Evolutionary conservation across 2,888 invertebrate species (phyloP).

Genomic region (Napeogenes sylphis): DNA sequence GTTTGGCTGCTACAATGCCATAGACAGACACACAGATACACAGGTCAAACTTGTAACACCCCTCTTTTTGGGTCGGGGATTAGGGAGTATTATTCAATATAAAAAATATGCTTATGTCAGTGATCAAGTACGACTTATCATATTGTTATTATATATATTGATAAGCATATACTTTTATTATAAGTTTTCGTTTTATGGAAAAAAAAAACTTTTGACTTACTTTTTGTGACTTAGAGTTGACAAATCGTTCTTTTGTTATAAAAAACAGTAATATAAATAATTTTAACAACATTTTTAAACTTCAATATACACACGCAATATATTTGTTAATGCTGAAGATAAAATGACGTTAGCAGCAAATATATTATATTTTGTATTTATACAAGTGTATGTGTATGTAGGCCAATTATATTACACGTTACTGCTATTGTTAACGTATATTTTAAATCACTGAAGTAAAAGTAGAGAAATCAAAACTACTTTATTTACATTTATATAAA

Average conservation of each 20-base stretch:
- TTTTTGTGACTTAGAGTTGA: slow-evolving; percentile 33
- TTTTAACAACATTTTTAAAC: slow-evolving; percentile 33
- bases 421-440: slow-evolving; percentile 14
- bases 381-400: slow-evolving; percentile 23
- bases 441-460: slow-evolving; percentile 9
- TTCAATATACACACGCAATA: not conserved
- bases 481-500: too few relatives aligned
- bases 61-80: too few relatives aligned
- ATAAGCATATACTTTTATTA: too few relatives aligned
- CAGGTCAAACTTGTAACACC: too few relatives aligned
- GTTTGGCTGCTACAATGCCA: too few relatives aligned
- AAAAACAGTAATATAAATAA: slow-evolving; percentile 32
- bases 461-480: slow-evolving; percentile 8
- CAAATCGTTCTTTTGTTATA: slow-evolving; percentile 16
- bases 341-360: slow-evolving; percentile 3
- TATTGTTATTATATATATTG: too few relatives aligned
- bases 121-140: too few relatives aligned
- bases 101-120: too few relatives aligned
- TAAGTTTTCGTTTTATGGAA: too few relatives aligned
- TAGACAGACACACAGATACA: too few relatives aligned
- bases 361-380: slow-evolving; percentile 20
- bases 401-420: slow-evolving; percentile 16
- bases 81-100: too few relatives aligned
- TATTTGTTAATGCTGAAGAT: not conserved
- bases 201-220: slow-evolving; percentile 22